Conservation (phyloP, 2,113 vertebrate genomes). For the Felis chaus region DNA sequence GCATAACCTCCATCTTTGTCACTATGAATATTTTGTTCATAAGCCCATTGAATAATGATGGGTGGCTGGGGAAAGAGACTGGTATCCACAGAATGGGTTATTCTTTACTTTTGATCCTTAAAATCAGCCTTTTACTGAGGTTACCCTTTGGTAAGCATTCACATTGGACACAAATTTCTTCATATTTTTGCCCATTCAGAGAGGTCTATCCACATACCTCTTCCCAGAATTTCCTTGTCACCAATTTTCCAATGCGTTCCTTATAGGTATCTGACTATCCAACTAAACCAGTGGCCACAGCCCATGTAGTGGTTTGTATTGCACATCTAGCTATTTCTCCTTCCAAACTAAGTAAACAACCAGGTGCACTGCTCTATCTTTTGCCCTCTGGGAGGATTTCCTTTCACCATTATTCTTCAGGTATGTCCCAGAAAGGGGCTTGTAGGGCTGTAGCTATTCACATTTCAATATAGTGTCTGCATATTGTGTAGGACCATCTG, state of each 20-base stretch:
- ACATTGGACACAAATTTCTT: too few relatives aligned
- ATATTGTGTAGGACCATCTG: background rate
- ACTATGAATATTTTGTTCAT: background rate
- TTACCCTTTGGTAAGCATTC: background rate
- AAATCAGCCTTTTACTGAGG: background rate
- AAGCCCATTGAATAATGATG: background rate
- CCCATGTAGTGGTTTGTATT: too few relatives aligned
- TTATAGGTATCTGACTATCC: background rate
- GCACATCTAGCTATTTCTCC: too few relatives aligned
- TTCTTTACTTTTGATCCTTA: background rate
- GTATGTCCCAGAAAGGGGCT: background rate
- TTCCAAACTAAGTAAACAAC: background rate
- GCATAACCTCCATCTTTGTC: background rate
- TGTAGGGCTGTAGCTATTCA: background rate
- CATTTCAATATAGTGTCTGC: too few relatives aligned
- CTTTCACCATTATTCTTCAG: background rate
- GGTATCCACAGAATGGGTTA: background rate
- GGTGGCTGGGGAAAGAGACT: background rate
- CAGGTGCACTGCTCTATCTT: background rate
- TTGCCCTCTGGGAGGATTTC: background rate
- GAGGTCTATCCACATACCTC: too few relatives aligned
- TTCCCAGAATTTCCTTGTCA: background rate
- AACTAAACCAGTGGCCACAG: too few relatives aligned
- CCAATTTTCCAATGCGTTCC: background rate
- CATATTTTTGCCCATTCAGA: too few relatives aligned